Evolutionary conservation across 2,888 invertebrate species (phyloP), one percentile per base, ranked within the genome.

Genomic region (Cyclophora albipunctata): DNA sequence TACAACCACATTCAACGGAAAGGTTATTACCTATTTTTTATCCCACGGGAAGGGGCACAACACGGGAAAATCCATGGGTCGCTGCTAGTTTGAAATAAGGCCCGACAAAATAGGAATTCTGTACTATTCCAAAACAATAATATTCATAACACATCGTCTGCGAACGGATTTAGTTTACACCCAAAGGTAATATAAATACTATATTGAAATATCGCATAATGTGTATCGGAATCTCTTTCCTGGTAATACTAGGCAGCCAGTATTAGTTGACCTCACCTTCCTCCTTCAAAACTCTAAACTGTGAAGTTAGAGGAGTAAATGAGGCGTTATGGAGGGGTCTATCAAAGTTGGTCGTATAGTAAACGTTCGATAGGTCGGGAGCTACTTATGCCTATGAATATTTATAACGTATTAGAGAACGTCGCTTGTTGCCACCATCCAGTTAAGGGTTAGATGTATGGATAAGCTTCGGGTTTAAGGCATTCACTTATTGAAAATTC

Each of bases 361-460:
- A 83, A 86, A 75, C 78, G 83, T 75, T 84, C 81, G 77, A 81
- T 84, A 78, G 80, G 76, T 78, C 59, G 69, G 72, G 61, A 81
- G 84, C 83, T 86, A 81, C 85, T 86, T 86, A 84, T 78, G 74
- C 74, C 79, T 78, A 84, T 86, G 86, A 85, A 86, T 86, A 86
- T 86, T 86, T 86, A 86, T 86, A 83, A 83, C 81, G 71, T 84
- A 85, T 85, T 85, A 85, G 81, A 50, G 72, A 81, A 76, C 79
- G 78, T 70, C 71, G 75, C 71, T 74, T 71, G 75, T 70, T 72
- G 70, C 75, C 73, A 71, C 76, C 74, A 72, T 71, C 54, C 57
- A 52, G 62, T 80, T 81, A 81, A 81, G 82, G 81, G 67, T 60
- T 53, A 60, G 58, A 58, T 49, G 50, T 47, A 51, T 47, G 54